Evolutionary conservation across 2,888 invertebrate species (phyloP), one percentile per base, ranked within the genome.

Genomic region (Odontocerum albicorne): DNA sequence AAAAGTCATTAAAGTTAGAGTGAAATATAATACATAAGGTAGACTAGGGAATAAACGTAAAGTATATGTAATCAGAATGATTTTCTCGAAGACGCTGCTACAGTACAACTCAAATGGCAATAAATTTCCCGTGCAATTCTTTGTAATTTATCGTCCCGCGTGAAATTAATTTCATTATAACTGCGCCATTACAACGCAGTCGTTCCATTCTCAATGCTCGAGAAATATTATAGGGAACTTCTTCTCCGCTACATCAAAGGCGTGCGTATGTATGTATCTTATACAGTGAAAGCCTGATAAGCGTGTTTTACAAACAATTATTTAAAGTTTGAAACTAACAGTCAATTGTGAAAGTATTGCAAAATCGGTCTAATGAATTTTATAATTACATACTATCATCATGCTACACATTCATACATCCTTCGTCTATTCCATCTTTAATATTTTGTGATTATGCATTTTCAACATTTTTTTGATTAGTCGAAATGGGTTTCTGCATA

Each of bases 111-210:
- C 22, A 19, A 31, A 44, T 32, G 6, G 2, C 44, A 10, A 35
- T 46, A 46, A 46, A 46, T 35, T 35, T 36, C 36, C 52, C 17
- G 12, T 56, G 56, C 59, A 56, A 43, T 59, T 59, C 45, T 49
- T 52, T 19, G 45, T 46, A 53, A 59, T 59, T 59, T 59, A 59
- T 56, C 33, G 50, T 52, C 15, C 43, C 36, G 39, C 39, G 42
- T 49, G 35, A 56, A 56, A 59, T 52, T 59, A 59, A 59, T 59
- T 59, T 56, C 55, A 59, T 59, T 59, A 59, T 59, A 56, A 53
- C 55, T 53, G 51, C 55, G 51, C 49, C 49, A 46, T 47, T 52
- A 56, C 49, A 43, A 43, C 38, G 36, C 27, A 33, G 15, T 8
- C 44, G 55, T 52, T 47, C 46, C 51, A 52, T 59, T 59, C 39